These are phyloP conservation scores for Tetragnatha montana DNA, from an alignment of 2,888 invertebrate genomes.

Conservation along the genomic window DNA sequence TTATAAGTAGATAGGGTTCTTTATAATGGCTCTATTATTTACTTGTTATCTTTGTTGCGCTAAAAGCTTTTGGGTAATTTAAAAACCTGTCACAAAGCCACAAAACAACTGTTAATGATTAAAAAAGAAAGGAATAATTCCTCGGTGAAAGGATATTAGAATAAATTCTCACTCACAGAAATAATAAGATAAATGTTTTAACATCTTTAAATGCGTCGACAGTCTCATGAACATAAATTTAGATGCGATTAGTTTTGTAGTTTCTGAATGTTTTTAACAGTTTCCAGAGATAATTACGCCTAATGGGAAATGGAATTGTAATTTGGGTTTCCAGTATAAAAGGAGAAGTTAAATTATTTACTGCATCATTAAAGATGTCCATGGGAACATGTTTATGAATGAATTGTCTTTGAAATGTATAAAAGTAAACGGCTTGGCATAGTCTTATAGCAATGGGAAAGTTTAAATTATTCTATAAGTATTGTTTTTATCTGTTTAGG, in stretches of 20 bases:
- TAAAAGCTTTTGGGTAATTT: constrained; percentile 4
- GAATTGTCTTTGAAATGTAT: too few relatives aligned
- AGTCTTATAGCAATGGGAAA: too few relatives aligned
- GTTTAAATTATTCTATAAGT: too few relatives aligned
- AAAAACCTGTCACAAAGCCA: neutral
- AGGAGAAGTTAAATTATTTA: too few relatives aligned
- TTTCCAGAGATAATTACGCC: neutral
- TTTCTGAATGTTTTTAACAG: neutral
- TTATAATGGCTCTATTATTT: constrained; percentile 46
- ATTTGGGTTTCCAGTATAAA: too few relatives aligned
- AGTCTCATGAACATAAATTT: neutral
- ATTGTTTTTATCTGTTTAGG: too few relatives aligned
- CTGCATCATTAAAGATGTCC: too few relatives aligned
- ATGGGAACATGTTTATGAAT: too few relatives aligned
- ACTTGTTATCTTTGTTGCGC: constrained; percentile 29
- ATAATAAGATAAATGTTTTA: neutral
- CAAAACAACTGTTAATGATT: neutral
- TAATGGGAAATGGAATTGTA: neutral
- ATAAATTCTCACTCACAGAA: neutral
- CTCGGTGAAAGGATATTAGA: neutral
- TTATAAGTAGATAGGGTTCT: constrained; percentile 24
- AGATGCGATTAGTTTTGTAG: neutral
- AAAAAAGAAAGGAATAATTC: neutral
- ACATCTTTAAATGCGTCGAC: neutral
- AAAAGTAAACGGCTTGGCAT: too few relatives aligned